Percentiles rank a stretch among this genome's conserved stretches.
Conservation (phyloP, 2,888 invertebrate species). For the Aleiodes leptofemur region DNA sequence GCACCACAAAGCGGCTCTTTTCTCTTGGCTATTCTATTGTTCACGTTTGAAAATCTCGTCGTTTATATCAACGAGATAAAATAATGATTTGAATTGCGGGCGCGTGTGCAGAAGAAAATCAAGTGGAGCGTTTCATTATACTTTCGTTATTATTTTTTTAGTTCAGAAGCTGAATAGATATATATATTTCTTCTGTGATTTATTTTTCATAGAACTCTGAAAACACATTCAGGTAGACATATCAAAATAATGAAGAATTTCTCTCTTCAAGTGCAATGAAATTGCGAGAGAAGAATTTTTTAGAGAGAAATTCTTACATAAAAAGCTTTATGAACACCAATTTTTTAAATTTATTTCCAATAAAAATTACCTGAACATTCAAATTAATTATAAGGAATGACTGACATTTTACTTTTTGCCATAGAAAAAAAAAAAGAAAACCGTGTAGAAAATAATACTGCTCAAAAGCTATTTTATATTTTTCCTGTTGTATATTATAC, state of each 20-base stretch:
- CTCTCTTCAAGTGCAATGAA: neutral
- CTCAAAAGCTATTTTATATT: too few species aligned
- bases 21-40: constrained; percentile 41
- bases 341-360: too few species aligned
- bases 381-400: too few species aligned
- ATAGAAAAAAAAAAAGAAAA: too few species aligned
- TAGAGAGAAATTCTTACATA: too few species aligned
- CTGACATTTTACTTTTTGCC: too few species aligned
- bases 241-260: neutral
- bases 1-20: constrained; percentile 41
- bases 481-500: too few species aligned
- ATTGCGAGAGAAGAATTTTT: too few species aligned
- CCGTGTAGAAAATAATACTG: too few species aligned
- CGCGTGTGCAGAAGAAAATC: constrained; percentile 31
- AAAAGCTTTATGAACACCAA: too few species aligned
- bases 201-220: neutral
- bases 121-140: constrained; percentile 8
- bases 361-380: too few species aligned
- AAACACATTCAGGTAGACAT: neutral
- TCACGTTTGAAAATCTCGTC: constrained; percentile 32
- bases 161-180: neutral
- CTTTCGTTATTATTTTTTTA: constrained; percentile 15
- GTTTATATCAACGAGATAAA: constrained; percentile 34
- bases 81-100: constrained; percentile 42
- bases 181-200: too few species aligned